Conservation (phyloP, 2,113 vertebrate genomes). For the Paratilapia polleni region DNA sequence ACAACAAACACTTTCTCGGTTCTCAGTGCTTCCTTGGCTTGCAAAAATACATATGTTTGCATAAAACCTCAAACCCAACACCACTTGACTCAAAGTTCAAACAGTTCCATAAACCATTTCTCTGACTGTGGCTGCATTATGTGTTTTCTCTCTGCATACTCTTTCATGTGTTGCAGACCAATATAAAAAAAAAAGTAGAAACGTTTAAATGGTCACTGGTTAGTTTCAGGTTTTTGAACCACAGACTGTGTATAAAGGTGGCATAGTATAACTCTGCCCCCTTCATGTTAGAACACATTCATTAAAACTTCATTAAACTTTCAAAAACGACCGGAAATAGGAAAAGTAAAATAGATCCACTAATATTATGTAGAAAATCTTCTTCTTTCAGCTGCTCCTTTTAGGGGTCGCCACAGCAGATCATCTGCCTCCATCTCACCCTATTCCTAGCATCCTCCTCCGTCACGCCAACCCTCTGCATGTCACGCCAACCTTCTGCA, state of each 20-base stretch:
- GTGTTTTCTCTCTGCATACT: background rate
- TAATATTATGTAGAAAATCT: no score
- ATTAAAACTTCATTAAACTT: no score
- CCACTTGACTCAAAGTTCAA: background rate
- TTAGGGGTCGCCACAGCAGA: no score
- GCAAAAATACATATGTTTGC: background rate
- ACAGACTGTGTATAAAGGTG: background rate
- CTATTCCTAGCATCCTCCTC: no score
- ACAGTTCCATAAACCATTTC: background rate
- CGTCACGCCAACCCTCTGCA: no score
- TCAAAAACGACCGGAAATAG: no score
- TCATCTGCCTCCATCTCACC: no score
- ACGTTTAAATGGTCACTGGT: background rate
- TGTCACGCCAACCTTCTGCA: no score
- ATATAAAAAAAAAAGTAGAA: background rate
- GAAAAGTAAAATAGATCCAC: no score
- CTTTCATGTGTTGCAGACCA: background rate
- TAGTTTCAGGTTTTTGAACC: background rate
- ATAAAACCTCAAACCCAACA: background rate
- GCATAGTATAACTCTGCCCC: background rate
- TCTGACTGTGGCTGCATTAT: background rate
- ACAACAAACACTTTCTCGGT: background rate
- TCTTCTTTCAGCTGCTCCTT: no score
- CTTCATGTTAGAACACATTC: background rate
- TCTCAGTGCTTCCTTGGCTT: background rate